phyloP scores from a whole-genome alignment of 2,113 vertebrate species.

The Pluvianellus socialis region DNA sequence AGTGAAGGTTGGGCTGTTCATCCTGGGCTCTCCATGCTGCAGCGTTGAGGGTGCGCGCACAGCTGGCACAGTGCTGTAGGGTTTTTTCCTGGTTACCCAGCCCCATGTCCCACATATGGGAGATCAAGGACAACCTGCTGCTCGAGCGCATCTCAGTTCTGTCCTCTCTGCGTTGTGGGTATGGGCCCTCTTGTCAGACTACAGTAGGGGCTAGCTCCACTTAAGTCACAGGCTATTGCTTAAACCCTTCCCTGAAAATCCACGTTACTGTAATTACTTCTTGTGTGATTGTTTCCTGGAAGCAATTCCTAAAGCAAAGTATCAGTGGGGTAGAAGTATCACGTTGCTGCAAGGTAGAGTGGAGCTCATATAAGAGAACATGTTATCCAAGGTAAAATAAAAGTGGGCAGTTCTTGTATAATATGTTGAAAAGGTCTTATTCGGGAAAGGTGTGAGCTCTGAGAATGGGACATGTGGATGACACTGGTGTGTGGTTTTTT shows the following conservation, averaged over 20 bases:
- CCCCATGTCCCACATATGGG: not conserved
- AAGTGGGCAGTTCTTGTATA: not conserved
- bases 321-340: not conserved
- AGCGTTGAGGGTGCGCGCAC: accelerated
- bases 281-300: not conserved
- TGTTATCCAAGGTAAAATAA: not conserved
- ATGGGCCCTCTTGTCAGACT: not conserved
- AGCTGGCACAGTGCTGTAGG: not conserved
- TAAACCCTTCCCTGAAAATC: not conserved
- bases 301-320: not conserved
- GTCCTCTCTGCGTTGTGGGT: not conserved
- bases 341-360: accelerated
- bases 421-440: not conserved
- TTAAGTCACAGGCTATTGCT: not conserved
- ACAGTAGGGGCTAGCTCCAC: not conserved
- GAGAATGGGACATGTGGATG: not conserved
- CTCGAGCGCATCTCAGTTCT: not conserved
- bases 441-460: not conserved
- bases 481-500: not conserved
- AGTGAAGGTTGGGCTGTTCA: not conserved
- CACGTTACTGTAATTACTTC: not conserved
- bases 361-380: not conserved
- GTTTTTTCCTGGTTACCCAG: not conserved
- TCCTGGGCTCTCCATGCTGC: not conserved
- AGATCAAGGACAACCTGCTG: not conserved